A percentile compares a stretch with the other conserved stretches of the same genome.
Conservation (phyloP, 2,888 invertebrate species). For the Nycteola revayana region DNA sequence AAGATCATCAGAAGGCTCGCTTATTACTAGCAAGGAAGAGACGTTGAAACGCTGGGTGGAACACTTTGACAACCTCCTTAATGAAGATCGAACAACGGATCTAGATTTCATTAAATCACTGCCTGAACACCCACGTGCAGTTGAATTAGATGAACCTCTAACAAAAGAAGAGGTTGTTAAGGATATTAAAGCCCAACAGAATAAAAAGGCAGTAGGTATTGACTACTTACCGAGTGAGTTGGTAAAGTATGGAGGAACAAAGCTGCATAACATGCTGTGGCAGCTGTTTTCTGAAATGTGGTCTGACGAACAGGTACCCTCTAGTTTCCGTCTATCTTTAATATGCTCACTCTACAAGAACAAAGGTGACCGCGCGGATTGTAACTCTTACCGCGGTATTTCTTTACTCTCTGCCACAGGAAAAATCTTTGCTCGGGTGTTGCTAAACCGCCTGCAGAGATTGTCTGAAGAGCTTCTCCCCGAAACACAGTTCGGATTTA, state of each 20-base stretch:
- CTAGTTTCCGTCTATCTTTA: not conserved
- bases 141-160: not conserved
- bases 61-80: not conserved
- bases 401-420: not conserved
- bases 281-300: not conserved
- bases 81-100: not conserved
- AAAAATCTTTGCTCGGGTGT: not conserved
- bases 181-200: not conserved
- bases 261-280: not conserved
- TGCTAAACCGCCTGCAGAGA: not conserved
- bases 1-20: not conserved
- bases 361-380: no score
- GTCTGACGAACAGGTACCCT: not conserved
- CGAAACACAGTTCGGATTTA: not conserved
- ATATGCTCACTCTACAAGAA: not conserved
- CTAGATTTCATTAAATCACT: not conserved
- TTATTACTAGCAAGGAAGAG: not conserved
- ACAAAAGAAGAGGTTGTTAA: not conserved
- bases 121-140: not conserved
- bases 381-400: no score
- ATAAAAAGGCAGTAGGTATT: not conserved
- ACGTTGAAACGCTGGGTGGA: not conserved
- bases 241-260: not conserved
- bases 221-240: not conserved
- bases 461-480: not conserved